phyloP scores from a whole-genome alignment of 2,113 vertebrate species.

The Camelus bactrianus region DNA sequence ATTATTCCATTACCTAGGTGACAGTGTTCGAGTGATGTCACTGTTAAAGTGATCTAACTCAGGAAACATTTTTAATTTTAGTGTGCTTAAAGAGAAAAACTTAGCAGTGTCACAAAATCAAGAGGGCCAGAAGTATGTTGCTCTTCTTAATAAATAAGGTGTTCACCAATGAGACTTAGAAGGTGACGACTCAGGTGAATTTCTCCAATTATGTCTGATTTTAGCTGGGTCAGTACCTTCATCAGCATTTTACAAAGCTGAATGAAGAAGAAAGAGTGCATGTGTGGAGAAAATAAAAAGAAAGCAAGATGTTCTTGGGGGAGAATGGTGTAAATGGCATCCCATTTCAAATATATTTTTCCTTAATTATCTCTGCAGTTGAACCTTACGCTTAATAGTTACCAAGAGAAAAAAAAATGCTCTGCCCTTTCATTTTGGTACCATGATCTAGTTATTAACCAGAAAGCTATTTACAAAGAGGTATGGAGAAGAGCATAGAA shows the following conservation, averaged over 20 bases:
- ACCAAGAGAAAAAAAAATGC: neutral
- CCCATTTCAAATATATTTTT: neutral
- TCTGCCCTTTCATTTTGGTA: neutral
- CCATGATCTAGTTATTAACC: neutral
- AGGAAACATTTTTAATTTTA: conserved; percentile 80
- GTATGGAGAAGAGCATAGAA: neutral
- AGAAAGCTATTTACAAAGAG: neutral
- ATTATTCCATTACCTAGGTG: conserved; percentile 90
- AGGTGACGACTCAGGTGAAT: conserved; percentile 2
- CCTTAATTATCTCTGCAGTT: neutral
- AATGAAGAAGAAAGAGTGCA: neutral
- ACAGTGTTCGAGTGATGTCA: conserved; percentile 87
- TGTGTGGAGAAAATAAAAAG: neutral
- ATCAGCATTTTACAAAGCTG: conserved; percentile 51
- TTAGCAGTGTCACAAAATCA: conserved; percentile 25
- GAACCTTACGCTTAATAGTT: neutral
- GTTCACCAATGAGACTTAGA: neutral
- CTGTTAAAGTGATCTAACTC: conserved; percentile 82
- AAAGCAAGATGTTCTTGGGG: neutral
- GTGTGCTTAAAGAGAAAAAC: neutral
- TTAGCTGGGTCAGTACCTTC: neutral
- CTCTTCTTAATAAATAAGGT: neutral
- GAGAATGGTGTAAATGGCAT: neutral
- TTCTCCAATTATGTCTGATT: conserved; percentile 1
- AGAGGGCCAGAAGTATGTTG: neutral